These are phyloP conservation scores for Emydura subglobosa DNA, from an alignment of 2,113 vertebrate genomes.

Conservation along the genomic window DNA sequence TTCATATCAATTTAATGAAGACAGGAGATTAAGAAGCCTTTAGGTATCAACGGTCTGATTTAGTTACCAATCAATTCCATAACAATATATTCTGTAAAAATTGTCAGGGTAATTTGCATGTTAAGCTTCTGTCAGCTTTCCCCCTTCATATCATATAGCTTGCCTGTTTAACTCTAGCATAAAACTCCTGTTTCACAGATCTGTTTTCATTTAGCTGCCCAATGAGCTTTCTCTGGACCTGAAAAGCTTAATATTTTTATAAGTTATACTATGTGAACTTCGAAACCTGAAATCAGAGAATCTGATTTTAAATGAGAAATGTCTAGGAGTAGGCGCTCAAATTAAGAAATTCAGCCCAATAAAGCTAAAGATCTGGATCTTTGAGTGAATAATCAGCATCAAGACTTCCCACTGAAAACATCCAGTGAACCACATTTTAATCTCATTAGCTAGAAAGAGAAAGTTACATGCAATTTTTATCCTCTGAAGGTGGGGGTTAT, in stretches of 20 bases:
- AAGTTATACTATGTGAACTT: background rate
- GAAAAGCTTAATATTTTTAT: background rate
- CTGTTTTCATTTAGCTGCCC: background rate
- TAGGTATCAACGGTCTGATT: background rate
- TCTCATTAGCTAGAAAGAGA: slow-evolving; percentile 44
- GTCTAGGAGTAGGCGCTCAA: background rate
- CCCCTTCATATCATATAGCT: background rate
- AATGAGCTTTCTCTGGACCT: background rate
- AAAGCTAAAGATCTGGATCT: background rate
- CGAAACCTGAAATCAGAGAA: background rate
- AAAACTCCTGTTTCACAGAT: background rate
- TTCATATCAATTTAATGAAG: background rate
- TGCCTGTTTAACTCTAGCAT: background rate
- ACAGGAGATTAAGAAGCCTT: background rate
- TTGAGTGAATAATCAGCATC: background rate
- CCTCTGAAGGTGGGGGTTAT: slow-evolving; percentile 30
- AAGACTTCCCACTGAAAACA: slow-evolving; percentile 12
- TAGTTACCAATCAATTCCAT: background rate
- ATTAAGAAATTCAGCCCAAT: background rate
- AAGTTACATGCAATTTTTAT: slow-evolving; percentile 55
- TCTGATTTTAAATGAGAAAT: background rate
- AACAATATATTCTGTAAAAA: background rate
- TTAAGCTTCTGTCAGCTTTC: background rate
- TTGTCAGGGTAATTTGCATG: background rate
- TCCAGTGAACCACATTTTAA: slow-evolving; percentile 16